Base-by-base conservation (phyloP, 2,888 invertebrate genomes). In the Myopa testacea region DNA sequence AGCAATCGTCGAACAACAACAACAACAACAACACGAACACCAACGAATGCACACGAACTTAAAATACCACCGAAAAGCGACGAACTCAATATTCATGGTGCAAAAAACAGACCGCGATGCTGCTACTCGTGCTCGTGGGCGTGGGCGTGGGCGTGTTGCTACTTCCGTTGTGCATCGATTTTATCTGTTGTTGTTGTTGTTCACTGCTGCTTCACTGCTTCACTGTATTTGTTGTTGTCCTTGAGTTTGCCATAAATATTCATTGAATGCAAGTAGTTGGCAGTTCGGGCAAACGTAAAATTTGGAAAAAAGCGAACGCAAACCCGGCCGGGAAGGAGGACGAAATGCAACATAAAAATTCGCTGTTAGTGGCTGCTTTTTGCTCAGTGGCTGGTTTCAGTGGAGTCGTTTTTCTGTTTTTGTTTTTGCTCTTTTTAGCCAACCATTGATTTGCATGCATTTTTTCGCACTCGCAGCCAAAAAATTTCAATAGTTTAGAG, bases 261-360 rank as follows among this genome's bases (percentile, higher is more conserved):
- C 73, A 73, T 73, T 73, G 63, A 62, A 73, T 62, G 50, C 73
- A 63, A 73, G 73, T 73, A 62, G 73, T 38, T 62, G 62, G 63
- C 72, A n/a, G 10, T n/a, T 19, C 16, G 12, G 62, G 70, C n/a
- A 38, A 10, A 37, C 12, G 8, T 10, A 40, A 67, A 67, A 38
- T 38, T 38, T 6, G 34, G 3, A 5, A 65, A 65, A 38, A 38
- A 37, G 34, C 37, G 3, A 58, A 58, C 16, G 16, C 16, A 3
- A 58, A 4, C 19, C 16, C 16, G 3, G 19, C n/a, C 34, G 14
- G 4, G 26, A 62, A 62, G 10, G 4, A 58, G n/a, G n/a, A 10
- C 8, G n/a, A 62, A 62, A 62, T n/a, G 26, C 14, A 62, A 26
- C 26, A 62, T 4, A 26, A 19, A 26, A 62, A 8, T 45, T 10